Base-by-base conservation (phyloP, 2,888 invertebrate species). In the Polyommatus iphigenia region DNA sequence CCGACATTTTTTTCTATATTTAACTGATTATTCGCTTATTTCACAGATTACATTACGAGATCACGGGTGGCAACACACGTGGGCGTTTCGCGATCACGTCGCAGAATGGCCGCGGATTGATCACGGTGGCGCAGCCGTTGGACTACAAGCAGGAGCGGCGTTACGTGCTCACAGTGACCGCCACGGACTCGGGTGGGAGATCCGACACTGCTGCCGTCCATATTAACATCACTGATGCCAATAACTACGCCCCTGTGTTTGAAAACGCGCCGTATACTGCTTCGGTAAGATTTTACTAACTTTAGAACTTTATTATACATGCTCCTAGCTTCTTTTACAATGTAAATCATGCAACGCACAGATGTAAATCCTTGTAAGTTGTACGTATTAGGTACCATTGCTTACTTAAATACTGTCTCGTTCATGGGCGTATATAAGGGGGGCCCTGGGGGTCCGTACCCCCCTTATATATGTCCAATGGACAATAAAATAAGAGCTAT, bases 141-240 rank as follows among this genome's bases (percentile, higher is more conserved):
- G 99, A 99, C 90, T 99, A 97, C 91, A 98, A 99, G 86, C 97
- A 98, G 83, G 99, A 99, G 84, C 96, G 97, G 80, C 95, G 98
- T 78, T 98, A 98, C 85, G 96, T 98, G 0, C 92, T 98, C n/a
- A 97, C 97, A 0, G 96, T 97, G 0, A 97, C 97, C 0, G 99
- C 99, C 0, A 97, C 98, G 0, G 99, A 99, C 88, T 96, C 97
- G 0, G 98, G 98, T 0, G 98, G 98, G 0, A 94, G 98, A 75
- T 96, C 96, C 2, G 99, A 99, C 84, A 97, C 97, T 0, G 97
- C 98, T 0, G 96, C 97, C 77, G 97, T 99, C 18, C 97, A 98
- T 85, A 97, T 99, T 4, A 98, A 98, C 86, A 96, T 99, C 0
- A 97, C 98, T 0, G 99, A 99, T 90, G 98, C 99, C 0, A 99